Base-by-base conservation (phyloP, 64 coral and sea anemone genomes). In the Astreopora myriophthalma region DNA sequence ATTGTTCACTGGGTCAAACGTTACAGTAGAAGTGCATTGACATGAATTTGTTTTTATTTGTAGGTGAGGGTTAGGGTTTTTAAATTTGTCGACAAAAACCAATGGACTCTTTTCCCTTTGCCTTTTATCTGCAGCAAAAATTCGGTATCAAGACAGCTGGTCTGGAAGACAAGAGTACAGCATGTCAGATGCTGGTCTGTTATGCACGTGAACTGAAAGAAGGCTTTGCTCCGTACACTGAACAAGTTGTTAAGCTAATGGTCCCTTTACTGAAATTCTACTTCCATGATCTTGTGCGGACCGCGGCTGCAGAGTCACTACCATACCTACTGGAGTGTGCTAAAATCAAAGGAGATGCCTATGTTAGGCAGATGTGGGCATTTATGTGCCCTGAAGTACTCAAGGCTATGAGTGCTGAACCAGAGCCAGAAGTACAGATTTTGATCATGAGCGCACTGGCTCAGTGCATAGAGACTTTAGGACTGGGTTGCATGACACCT, bases 131-230 rank as follows among this genome's bases (percentile, higher is more conserved):
- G 28, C 74, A 99, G 97, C 97, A 99, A 99, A 99, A 95, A 36
- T 99, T 99, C 69, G 97, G 97, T n/a, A 99, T 99, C 86, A 99
- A 99, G 37, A 99, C 97, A 27, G 97, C 93, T 6, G 97, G 97
- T 20, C 70, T 99, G 12, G 97, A 99, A 76, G 97, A 99, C 85
- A 98, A 98, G 55, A 99, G 97, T 66, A 99, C 97, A 48, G 97
- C 97, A 0, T 99, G 97, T 79, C 97, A 99, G 39, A 99, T 99
- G 97, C 71, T 99, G 23, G 97, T 99, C 22, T 92, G 94, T 62
- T 99, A 99, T 76, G 97, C 94, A 3, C 89, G 93, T 30, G 97
- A 99, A 82, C 90, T 99, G 29, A 99, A 99, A 61, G 94, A 95
- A 46, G 91, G 94, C 7, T 99, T 99, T 93, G 94, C 93, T 42